Evolutionary conservation across 2,888 invertebrate species (phyloP).

Genomic region (Thymelicus sylvestris): DNA sequence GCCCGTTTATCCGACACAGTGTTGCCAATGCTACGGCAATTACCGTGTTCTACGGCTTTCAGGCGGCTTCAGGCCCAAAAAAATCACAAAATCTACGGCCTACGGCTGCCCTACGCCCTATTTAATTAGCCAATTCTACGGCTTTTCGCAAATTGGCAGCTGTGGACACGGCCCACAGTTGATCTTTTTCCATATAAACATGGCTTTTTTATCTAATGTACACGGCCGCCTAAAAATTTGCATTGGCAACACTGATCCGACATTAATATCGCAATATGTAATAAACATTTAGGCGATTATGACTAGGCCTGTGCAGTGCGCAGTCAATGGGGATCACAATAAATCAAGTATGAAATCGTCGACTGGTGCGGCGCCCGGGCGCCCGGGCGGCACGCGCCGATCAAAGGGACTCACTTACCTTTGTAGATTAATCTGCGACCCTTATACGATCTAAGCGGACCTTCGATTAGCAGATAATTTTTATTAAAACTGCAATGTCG

Average conservation of each 20-base stretch:
- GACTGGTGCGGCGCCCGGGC: constrained; percentile 36
- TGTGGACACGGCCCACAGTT: too few relatives aligned
- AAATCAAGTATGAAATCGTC: constrained; percentile 49
- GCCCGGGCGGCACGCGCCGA: not conserved
- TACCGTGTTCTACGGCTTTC: too few relatives aligned
- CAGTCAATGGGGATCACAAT: constrained; percentile 40
- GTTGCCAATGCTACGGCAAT: too few relatives aligned
- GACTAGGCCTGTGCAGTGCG: constrained; percentile 9
- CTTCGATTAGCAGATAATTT: not conserved
- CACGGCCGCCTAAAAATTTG: too few relatives aligned
- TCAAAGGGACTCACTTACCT: constrained; percentile 19
- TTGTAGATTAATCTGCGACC: constrained; percentile 21
- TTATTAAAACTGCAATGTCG: not conserved
- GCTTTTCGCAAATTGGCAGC: too few relatives aligned
- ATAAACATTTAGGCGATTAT: constrained; percentile 18
- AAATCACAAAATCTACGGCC: too few relatives aligned
- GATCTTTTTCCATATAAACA: too few relatives aligned
- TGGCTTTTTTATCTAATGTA: too few relatives aligned
- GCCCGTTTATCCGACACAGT: constrained; percentile 9
- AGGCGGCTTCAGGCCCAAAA: too few relatives aligned
- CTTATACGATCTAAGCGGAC: constrained; percentile 8
- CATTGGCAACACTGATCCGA: too few relatives aligned
- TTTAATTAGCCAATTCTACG: too few relatives aligned
- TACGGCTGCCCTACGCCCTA: too few relatives aligned
- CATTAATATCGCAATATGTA: constrained; percentile 26